Base-by-base conservation (phyloP, 2,797 vertebrate genomes). In the Siniperca undulata region DNA sequence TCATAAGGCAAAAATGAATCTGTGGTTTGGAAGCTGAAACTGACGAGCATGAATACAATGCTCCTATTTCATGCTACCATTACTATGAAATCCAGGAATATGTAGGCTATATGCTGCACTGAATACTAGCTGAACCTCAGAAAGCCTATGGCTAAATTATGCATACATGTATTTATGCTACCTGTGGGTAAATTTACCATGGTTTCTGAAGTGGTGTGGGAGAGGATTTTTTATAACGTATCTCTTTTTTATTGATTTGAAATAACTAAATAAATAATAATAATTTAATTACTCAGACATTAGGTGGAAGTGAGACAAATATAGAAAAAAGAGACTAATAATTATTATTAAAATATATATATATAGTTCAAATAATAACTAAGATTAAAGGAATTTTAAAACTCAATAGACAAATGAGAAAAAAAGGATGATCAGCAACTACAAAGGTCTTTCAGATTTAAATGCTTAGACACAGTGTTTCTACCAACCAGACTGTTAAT, bases 1-100 rank as follows among this genome's bases (percentile, higher is more conserved):
- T 56, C 50, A 77, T 70, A 61, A 75, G 24, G 68, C 80, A 52
- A 42, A 30, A 79, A 69, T 84, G 64, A 82, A 77, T 64, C 71
- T 78, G 61, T 44, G 53, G 69, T 62, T 75, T 65, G 36, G 52
- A 74, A 69, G 67, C 34, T 72, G 52, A 70, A 74, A 80, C 68
- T 70, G 67, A 62, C 55, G 20, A 52, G 50, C 50, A 67, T 83
- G 65, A 61, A 66, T 67, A 65, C 44, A 40, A 24, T 16, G 70
- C 50, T 61, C 40, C 67, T 77, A 34, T 74, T 69, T 76, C 4
- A 61, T 60, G 78, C 77, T 60, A 87, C 59, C 17, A 40, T 56
- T 64, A 48, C 38, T 74, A 71, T 81, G 60, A 79, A 75, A 83
- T 67, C 66, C 53, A 20, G 38, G 46, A 55, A 74, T 78, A 70